These are phyloP conservation scores for Odocoileus virginianus DNA, from an alignment of 2,113 vertebrate genomes.

Conservation along the genomic window DNA sequence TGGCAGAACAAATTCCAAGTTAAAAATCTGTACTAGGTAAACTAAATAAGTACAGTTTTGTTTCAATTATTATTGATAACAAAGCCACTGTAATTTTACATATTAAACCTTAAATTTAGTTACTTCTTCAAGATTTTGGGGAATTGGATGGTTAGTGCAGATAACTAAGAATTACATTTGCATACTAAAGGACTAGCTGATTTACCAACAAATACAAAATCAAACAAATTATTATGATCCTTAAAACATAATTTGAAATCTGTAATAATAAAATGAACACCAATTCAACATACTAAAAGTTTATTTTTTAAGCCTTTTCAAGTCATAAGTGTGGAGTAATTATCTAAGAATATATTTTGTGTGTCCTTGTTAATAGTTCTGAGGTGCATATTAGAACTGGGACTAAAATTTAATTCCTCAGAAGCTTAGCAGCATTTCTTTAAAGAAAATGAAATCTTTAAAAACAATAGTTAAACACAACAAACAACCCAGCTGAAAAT, in stretches of 20 bases:
- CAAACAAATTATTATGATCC: background rate
- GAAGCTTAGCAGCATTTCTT: background rate
- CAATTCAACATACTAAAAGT: background rate
- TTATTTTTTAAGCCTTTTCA: background rate
- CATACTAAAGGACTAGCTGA: background rate
- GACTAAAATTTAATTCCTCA: background rate
- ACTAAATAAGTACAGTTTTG: background rate
- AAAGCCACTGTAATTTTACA: background rate
- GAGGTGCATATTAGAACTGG: background rate
- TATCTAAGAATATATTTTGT: background rate
- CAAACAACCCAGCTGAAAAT: background rate
- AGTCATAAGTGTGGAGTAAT: background rate
- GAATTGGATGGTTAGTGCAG: background rate
- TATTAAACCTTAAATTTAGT: background rate
- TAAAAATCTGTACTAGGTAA: background rate
- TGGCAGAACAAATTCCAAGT: background rate
- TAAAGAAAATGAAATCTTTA: background rate
- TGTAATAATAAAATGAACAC: background rate
- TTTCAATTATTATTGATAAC: background rate
- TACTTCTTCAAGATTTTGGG: background rate
- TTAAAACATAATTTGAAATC: background rate
- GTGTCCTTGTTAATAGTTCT: background rate
- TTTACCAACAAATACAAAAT: conserved; percentile 3
- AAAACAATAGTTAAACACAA: background rate
- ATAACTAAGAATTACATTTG: background rate